Percentiles rank a stretch among this genome's conserved stretches.
phyloP scores from a whole-genome alignment of 2,797 vertebrate genomes.

The Austrolebias charrua region DNA sequence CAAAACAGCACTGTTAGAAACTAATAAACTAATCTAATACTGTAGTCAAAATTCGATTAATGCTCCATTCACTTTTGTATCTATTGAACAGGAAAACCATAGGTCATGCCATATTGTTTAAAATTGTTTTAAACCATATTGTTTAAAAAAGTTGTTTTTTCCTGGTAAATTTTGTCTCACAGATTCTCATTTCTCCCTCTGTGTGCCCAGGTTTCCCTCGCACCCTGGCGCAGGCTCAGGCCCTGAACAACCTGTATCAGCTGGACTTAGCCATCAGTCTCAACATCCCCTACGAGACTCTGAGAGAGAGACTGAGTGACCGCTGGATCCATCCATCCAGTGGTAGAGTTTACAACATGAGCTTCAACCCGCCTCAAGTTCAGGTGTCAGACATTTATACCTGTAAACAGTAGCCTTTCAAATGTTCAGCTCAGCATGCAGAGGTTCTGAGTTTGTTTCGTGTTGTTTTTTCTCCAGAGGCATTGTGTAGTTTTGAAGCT shows the following conservation, averaged over 20 bases:
- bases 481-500: too few relatives aligned
- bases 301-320: constrained; percentile 89
- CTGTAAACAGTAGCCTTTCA: background rate
- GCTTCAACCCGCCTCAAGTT: constrained; percentile 89
- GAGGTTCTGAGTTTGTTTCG: background rate
- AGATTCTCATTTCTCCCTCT: background rate
- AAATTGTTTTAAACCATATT: too few relatives aligned
- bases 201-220: constrained; percentile 86
- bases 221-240: constrained; percentile 86
- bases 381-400: constrained; percentile 68
- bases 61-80: too few relatives aligned
- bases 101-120: too few relatives aligned
- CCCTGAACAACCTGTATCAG: constrained; percentile 84
- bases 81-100: background rate
- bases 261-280: constrained; percentile 91
- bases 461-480: constrained; percentile 1
- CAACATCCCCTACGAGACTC: constrained; percentile 91
- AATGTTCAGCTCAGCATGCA: constrained; percentile 1
- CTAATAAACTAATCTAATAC: too few relatives aligned
- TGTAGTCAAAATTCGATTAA: too few relatives aligned
- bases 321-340: constrained; percentile 90
- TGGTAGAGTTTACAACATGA: constrained; percentile 94
- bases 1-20: too few relatives aligned
- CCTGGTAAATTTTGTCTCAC: background rate
- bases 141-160: too few relatives aligned